Conservation (phyloP, 2,888 invertebrate genomes). For the Ormyrus rosae region DNA sequence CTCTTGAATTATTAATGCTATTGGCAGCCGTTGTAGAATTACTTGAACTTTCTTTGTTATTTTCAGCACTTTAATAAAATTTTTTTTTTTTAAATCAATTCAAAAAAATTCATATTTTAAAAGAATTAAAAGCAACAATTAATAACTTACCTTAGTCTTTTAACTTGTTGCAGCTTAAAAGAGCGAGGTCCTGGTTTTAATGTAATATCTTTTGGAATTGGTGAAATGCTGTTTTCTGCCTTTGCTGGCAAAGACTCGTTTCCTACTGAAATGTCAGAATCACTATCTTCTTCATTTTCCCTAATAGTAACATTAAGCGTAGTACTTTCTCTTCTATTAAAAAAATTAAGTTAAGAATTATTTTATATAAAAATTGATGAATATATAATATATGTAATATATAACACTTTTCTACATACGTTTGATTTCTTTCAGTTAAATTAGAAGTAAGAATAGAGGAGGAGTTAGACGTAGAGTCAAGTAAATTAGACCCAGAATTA, state of each 20-base stretch:
- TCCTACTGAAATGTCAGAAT: constrained; percentile 72
- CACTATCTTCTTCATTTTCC: constrained; percentile 61
- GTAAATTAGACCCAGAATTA: constrained; percentile 18
- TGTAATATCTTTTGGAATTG: constrained; percentile 47
- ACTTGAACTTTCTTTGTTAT: constrained; percentile 13
- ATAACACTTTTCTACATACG: background rate
- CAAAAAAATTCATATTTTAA: constrained; percentile 1
- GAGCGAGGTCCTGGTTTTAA: constrained; percentile 68
- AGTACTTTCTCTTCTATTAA: constrained; percentile 47
- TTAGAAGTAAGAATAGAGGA: constrained; percentile 3
- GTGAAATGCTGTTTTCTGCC: constrained; percentile 29
- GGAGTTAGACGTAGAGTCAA: constrained; percentile 3
- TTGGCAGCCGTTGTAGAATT: constrained; percentile 19
- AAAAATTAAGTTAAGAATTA: constrained; percentile 8
- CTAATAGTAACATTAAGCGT: constrained; percentile 35
- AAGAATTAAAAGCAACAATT: background rate
- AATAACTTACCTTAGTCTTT: constrained; percentile 41
- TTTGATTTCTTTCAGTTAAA: constrained; percentile 7
- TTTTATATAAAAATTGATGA: background rate
- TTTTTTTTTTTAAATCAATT: constrained; percentile 1
- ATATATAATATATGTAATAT: background rate
- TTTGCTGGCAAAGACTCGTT: constrained; percentile 58
- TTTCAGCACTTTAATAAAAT: constrained; percentile 29
- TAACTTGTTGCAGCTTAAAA: constrained; percentile 63
- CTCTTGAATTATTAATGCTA: background rate